Percentiles rank a stretch among this genome's conserved stretches.
phyloP scores from a whole-genome alignment of 2,797 vertebrate genomes.

The Pantherophis alleghaniensis region DNA sequence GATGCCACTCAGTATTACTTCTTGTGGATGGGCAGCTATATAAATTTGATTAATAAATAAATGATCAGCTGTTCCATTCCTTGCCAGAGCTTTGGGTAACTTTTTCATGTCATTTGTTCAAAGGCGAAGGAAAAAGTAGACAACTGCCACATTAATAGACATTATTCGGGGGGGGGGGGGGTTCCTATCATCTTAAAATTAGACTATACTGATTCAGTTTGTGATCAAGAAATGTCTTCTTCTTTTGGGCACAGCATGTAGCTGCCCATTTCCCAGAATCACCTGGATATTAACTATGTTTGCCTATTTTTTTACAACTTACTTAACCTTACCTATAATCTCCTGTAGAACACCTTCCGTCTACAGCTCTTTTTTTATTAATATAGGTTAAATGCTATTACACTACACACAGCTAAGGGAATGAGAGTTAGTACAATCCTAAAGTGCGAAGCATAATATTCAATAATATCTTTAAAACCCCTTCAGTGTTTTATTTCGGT shows the following conservation, averaged over 20 bases:
- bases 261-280: not conserved
- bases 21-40: not conserved
- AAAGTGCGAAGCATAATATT: slow-evolving; percentile 21
- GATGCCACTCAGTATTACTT: not conserved
- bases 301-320: not conserved
- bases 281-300: not conserved
- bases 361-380: slow-evolving; percentile 5
- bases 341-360: slow-evolving; percentile 7
- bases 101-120: not conserved
- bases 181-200: not conserved
- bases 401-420: not conserved
- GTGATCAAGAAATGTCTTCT: not conserved
- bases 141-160: not conserved
- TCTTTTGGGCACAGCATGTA: not conserved
- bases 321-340: not conserved
- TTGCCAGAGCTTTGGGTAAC: not conserved
- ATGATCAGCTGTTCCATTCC: not conserved
- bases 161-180: not conserved
- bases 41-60: not conserved
- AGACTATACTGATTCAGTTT: not conserved
- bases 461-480: slow-evolving; percentile 32
- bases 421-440: slow-evolving; percentile 30
- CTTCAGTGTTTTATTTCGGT: slow-evolving; percentile 24
- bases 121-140: not conserved
- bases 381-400: slow-evolving; percentile 1